Evolutionary conservation across 2,888 invertebrate species (phyloP), one percentile per base, ranked within the genome.

Genomic region (Chrysomela aeneicollis): DNA sequence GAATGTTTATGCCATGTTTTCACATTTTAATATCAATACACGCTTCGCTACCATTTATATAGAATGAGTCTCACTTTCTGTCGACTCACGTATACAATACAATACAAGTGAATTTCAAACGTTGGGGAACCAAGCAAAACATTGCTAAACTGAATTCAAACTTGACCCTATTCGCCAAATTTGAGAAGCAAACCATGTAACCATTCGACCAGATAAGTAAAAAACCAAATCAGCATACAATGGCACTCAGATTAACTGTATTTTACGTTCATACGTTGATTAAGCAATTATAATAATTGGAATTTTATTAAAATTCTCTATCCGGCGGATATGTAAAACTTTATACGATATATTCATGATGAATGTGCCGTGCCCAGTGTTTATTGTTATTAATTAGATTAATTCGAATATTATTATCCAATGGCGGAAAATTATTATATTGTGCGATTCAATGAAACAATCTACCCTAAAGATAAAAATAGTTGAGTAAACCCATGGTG

Each of bases 281-380:
- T 59, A 64, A 59, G 61, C 67, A 64, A 61, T 64, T 67, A 26
- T 46, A 26, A 61, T 67, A 67, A 67, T 64, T 62, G 67, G 50
- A 46, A 61, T 67, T 64, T 67, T 64, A 67, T 67, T 67, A 52
- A 59, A 67, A 67, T 67, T 64, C 61, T 55, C 61, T 64, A 59
- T 67, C 67, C 67, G 64, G 49, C 67, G 67, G 67, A 67, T 61
- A 61, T 52, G 46, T 55, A 42, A 18, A 18, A 18, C 15, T 17
- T 15, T 52, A 32, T 26, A 32, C 18, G 17, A 32, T 30, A 30
- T 54, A 37, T 54, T 54, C 37, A 32, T 37, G 30, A 12, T 55
- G 30, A 22, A 42, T 42, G 19, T 42, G n/a, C 26, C 6, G 6
- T 26, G 26, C 6, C 26, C 6, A 26, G 26, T 5, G 26, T 26